phyloP scores from a whole-genome alignment of 2,113 vertebrate species.

The Pardalotus punctatus region DNA sequence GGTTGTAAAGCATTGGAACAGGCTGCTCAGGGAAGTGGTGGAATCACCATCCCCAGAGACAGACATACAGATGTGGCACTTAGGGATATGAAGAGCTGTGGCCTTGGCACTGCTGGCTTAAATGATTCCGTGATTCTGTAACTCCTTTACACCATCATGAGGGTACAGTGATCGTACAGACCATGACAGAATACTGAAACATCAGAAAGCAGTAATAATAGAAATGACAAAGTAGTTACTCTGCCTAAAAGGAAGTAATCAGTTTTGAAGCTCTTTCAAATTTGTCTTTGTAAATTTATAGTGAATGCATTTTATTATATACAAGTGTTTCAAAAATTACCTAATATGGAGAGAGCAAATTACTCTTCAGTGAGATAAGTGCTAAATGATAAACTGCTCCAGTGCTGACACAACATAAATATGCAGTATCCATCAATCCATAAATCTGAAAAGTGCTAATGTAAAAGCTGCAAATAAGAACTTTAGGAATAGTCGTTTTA shows the following conservation, averaged over 20 bases:
- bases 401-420: conserved; percentile 21
- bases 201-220: not conserved
- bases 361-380: not conserved
- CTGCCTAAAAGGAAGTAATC: not conserved
- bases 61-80: not conserved
- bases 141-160: not conserved
- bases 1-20: not conserved
- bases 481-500: not conserved
- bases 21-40: not conserved
- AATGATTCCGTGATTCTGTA: not conserved
- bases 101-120: not conserved
- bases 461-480: not conserved
- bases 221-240: not conserved
- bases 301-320: not conserved
- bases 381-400: conserved; percentile 14
- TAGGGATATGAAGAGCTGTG: too few species aligned
- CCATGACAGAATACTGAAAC: not conserved
- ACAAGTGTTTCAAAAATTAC: not conserved
- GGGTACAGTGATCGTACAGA: not conserved
- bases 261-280: not conserved
- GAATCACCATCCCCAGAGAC: not conserved
- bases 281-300: not conserved
- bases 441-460: conserved; percentile 6
- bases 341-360: not conserved
- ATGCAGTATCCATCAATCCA: not conserved